Conservation (phyloP, 2,113 vertebrate genomes). For the Uropsilus gracilis region DNA sequence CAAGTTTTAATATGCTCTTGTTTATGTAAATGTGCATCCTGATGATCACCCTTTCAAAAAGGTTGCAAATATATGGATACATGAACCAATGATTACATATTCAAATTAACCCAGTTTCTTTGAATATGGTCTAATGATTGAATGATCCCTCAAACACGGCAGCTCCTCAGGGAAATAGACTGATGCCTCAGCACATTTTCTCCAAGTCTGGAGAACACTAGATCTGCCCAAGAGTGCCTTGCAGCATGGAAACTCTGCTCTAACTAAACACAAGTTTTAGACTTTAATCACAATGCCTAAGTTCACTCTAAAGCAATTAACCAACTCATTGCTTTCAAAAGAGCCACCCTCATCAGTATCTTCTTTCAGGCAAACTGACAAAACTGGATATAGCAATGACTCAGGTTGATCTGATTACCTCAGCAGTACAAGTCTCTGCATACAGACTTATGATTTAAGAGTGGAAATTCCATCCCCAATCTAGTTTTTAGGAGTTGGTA, state of each 20-base stretch:
- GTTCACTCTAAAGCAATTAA: conserved; percentile 70
- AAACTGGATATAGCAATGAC: neutral
- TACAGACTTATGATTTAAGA: neutral
- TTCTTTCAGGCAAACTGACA: conserved; percentile 60
- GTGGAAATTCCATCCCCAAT: neutral
- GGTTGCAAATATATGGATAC: conserved; percentile 32
- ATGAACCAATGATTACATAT: conserved; percentile 44
- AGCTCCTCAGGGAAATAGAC: conserved; percentile 13
- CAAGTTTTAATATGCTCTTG: conserved; percentile 45
- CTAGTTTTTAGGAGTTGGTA: neutral
- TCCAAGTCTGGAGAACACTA: neutral
- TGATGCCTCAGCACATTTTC: conserved; percentile 21
- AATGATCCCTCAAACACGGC: conserved; percentile 38
- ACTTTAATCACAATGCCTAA: conserved; percentile 67
- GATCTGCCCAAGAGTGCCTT: conserved; percentile 23
- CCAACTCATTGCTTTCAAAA: conserved; percentile 58
- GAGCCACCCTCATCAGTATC: conserved; percentile 40
- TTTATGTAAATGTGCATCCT: conserved; percentile 54
- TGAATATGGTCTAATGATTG: conserved; percentile 57
- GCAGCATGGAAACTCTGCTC: conserved; percentile 44
- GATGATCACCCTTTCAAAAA: conserved; percentile 40
- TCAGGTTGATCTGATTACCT: conserved; percentile 12
- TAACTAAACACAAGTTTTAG: conserved; percentile 18
- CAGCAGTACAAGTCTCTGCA: neutral
- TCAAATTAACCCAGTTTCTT: conserved; percentile 64